Evolutionary conservation across 2,797 vertebrate species (phyloP).

Genomic region (Pipistrellus pipistrellus): DNA sequence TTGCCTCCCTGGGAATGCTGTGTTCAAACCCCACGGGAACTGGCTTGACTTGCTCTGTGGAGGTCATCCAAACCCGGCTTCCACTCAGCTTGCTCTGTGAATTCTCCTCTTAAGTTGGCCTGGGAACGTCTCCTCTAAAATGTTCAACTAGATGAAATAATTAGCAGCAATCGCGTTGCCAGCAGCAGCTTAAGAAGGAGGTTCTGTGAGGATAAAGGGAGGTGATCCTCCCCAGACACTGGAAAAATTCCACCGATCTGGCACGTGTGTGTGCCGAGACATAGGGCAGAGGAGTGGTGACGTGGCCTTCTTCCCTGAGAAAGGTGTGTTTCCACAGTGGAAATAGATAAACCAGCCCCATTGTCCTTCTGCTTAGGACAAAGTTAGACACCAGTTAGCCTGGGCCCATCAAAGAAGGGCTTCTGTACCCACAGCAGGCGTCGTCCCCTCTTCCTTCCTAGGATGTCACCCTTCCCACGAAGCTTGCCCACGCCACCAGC

Average conservation of each 20-base stretch:
- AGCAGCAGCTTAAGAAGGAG: slow-evolving; percentile 68
- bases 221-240: slow-evolving; percentile 59
- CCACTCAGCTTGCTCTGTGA: slow-evolving; percentile 62
- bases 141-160: slow-evolving; percentile 79
- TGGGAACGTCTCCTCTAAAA: slow-evolving; percentile 73
- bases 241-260: slow-evolving; percentile 58
- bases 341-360: background rate
- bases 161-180: slow-evolving; percentile 71
- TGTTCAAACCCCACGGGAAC: slow-evolving; percentile 45
- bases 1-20: slow-evolving; percentile 15
- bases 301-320: slow-evolving; percentile 32
- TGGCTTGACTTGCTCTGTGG: slow-evolving; percentile 54
- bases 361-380: background rate
- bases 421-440: background rate
- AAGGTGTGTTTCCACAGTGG: slow-evolving; percentile 51
- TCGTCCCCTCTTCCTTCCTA: background rate
- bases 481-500: background rate
- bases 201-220: slow-evolving; percentile 56
- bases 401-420: background rate
- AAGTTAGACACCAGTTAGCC: background rate
- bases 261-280: background rate
- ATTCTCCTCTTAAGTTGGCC: slow-evolving; percentile 73
- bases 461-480: background rate
- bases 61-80: slow-evolving; percentile 77
- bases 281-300: background rate